phyloP scores from a whole-genome alignment of 2,888 invertebrate species.

The Cryptus armator region DNA sequence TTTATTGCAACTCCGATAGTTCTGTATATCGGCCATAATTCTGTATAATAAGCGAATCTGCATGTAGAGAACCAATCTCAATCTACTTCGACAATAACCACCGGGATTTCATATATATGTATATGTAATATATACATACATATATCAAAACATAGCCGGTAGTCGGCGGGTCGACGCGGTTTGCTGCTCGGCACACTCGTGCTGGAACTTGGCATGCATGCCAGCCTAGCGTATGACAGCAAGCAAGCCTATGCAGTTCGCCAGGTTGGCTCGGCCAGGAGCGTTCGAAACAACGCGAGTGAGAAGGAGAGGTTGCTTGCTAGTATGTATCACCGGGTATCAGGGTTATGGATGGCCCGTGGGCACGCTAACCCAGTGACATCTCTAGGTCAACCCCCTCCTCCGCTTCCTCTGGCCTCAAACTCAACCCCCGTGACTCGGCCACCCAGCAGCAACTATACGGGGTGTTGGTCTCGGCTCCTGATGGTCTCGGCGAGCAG shows the following conservation, averaged over 20 bases:
- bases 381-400: constrained; percentile 82
- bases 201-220: constrained; percentile 66
- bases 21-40: constrained; percentile 44
- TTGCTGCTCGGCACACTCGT: constrained; percentile 55
- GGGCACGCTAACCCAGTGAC: constrained; percentile 84
- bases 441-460: constrained; percentile 51
- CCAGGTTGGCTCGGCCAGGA: constrained; percentile 62
- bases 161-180: constrained; percentile 46
- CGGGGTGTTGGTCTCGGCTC: constrained; percentile 32
- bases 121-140: constrained; percentile 11
- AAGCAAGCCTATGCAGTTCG: constrained; percentile 56
- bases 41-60: constrained; percentile 47
- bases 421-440: constrained; percentile 69
- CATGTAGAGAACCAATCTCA: constrained; percentile 49
- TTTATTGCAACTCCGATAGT: constrained; percentile 39
- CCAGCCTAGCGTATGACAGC: constrained; percentile 61
- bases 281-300: constrained; percentile 47
- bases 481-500: constrained; percentile 28
- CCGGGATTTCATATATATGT: constrained; percentile 22
- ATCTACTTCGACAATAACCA: constrained; percentile 46
- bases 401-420: constrained; percentile 59
- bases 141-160: not conserved
- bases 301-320: constrained; percentile 51
- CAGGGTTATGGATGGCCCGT: constrained; percentile 82
- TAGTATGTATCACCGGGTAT: constrained; percentile 77